Percentiles rank a stretch among this genome's conserved stretches.
Evolutionary conservation across 2,797 vertebrate genomes (phyloP).

Genomic region (Falco biarmicus): DNA sequence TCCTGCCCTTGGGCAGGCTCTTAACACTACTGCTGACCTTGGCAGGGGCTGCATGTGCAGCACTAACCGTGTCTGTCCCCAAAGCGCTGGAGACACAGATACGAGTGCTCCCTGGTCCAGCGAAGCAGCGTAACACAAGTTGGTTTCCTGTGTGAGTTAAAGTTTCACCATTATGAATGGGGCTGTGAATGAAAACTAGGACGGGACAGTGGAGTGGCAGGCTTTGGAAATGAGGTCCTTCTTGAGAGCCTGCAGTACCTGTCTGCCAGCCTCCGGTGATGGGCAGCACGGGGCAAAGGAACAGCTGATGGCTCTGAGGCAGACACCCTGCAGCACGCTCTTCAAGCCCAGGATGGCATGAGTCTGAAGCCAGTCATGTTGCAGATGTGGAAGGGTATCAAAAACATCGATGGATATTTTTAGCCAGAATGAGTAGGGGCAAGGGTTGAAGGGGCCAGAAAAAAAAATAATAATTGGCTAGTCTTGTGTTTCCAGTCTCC

Average conservation of each 20-base stretch:
- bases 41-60: background rate
- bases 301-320: constrained; percentile 6
- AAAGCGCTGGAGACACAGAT: background rate
- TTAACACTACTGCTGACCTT: background rate
- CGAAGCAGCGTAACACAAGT: background rate
- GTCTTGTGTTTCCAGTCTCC: background rate
- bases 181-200: background rate
- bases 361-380: background rate
- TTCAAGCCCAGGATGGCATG: background rate
- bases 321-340: background rate
- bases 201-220: background rate
- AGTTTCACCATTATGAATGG: constrained; percentile 14
- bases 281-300: background rate
- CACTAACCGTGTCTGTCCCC: accelerated
- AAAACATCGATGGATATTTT: background rate
- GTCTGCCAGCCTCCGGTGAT: background rate
- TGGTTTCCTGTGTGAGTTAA: background rate
- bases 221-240: background rate
- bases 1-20: background rate
- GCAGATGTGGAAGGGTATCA: background rate
- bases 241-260: background rate
- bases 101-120: background rate
- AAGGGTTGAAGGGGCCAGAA: background rate
- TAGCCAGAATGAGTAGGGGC: background rate
- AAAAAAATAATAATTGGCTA: background rate